Percentiles rank a stretch among this genome's conserved stretches.
Evolutionary conservation across 2,113 vertebrate species (phyloP).

Genomic region (Menidia beryllina): DNA sequence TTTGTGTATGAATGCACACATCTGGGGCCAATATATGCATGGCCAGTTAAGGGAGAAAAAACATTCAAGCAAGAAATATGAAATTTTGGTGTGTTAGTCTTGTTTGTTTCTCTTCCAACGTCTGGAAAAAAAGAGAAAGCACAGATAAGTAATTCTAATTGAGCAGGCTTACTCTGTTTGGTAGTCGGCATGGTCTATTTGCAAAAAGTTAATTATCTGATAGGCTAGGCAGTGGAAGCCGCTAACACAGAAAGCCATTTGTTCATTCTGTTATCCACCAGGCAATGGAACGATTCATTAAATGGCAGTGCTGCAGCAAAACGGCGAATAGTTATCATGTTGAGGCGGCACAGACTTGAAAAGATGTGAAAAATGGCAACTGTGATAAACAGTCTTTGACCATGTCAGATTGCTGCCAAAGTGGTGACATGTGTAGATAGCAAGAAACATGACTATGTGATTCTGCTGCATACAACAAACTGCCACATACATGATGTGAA

Average conservation of each 20-base stretch:
- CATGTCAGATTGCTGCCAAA: slow-evolving; percentile 52
- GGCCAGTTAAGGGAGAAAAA: slow-evolving; percentile 40
- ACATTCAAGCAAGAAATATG: slow-evolving; percentile 55
- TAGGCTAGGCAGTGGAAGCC: slow-evolving; percentile 84
- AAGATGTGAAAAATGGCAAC: slow-evolving; percentile 65
- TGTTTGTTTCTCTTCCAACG: slow-evolving; percentile 70
- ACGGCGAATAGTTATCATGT: slow-evolving; percentile 78
- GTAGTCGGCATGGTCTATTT: slow-evolving; percentile 81
- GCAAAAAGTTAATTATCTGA: slow-evolving; percentile 90
- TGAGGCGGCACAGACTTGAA: slow-evolving; percentile 64
- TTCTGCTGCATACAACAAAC: slow-evolving; percentile 18
- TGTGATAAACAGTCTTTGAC: slow-evolving; percentile 64
- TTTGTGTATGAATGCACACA: slow-evolving; percentile 53
- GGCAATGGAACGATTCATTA: slow-evolving; percentile 81
- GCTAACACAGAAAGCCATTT: slow-evolving; percentile 81
- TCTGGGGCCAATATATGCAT: slow-evolving; percentile 33
- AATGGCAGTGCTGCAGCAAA: slow-evolving; percentile 77
- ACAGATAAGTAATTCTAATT: slow-evolving; percentile 81
- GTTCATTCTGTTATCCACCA: slow-evolving; percentile 84
- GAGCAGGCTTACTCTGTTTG: slow-evolving; percentile 73
- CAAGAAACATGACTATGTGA: slow-evolving; percentile 6
- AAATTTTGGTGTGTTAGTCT: slow-evolving; percentile 71
- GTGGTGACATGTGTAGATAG: slow-evolving; percentile 38
- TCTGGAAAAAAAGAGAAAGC: slow-evolving; percentile 55
- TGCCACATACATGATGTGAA: slow-evolving; percentile 23